Base-by-base conservation (phyloP, 2,797 vertebrate species). In the Thamnophis elegans region DNA sequence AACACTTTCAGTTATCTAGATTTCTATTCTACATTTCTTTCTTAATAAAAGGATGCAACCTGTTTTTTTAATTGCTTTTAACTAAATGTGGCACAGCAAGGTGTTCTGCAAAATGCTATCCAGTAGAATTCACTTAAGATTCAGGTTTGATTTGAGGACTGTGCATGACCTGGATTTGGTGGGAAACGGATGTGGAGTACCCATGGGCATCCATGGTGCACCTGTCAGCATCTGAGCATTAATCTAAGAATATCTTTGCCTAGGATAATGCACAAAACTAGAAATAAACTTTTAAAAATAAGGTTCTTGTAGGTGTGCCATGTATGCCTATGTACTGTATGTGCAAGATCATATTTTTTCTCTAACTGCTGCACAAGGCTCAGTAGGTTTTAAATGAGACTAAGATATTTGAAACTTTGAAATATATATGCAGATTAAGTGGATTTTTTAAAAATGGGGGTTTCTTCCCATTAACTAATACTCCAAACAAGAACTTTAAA, bases 401-500 rank as follows among this genome's bases (percentile, higher is more conserved):
- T 0, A 92, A 86, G 58, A 92, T 12, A 88, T 11, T 56, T 32
- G 42, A 91, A 95, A 59, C 32, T 88, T 88, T 32, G 89, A 94
- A 4, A 26, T 1, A 2, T 51, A 47, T 58, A 87, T 92, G 73
- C 93, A 89, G 0, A 1, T 94, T 62, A 91, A 14, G 2, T 92
- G 90, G 94, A 94, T 94, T 87, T 42, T 73, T 22, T 10, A 0
- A 32, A 54, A 65, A 93, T 95, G 20, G 92, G 94, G 89, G 18
- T 95, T 54, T 89, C 55, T 92, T 95, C 32, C 0, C 94, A 88
- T 90, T 92, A 93, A 55, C 65, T 90, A 73, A n/a, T 91, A n/a
- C 65, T 95, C 22, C 90, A 26, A 93, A 88, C 89, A 94, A 94
- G 68, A 55, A 94, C 68, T 68, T 51, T 91, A 12, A 20, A 0